These are phyloP conservation scores for Eretmocerus hayati DNA, from an alignment of 2,888 invertebrate species.

Conservation along the genomic window DNA sequence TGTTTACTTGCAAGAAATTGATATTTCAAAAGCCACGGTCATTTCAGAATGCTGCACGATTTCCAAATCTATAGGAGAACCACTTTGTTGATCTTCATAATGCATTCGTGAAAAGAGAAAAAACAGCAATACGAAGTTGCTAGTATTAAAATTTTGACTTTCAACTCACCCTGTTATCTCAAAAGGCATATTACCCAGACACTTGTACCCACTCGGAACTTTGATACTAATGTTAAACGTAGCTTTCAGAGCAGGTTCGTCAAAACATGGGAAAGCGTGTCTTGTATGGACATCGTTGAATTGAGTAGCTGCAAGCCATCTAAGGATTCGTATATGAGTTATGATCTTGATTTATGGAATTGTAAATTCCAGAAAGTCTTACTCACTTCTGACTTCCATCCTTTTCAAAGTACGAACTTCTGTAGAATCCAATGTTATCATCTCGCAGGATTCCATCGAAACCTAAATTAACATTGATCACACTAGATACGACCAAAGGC, in stretches of 20 bases:
- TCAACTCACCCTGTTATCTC: neutral
- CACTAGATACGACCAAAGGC: conserved; percentile 51
- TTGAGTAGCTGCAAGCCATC: conserved; percentile 73
- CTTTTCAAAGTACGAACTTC: conserved; percentile 48
- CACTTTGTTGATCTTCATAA: too few species aligned
- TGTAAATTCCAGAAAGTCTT: neutral
- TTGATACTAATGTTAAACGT: conserved; percentile 64
- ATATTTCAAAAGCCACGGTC: too few species aligned
- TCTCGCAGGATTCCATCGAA: conserved; percentile 52
- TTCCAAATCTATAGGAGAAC: too few species aligned
- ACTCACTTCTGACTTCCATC: conserved; percentile 29
- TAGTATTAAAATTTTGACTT: too few species aligned
- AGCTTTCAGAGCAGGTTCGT: conserved; percentile 77
- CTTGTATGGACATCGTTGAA: conserved; percentile 75
- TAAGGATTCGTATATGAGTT: conserved; percentile 37
- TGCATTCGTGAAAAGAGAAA: too few species aligned
- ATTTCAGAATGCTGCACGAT: too few species aligned
- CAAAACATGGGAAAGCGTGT: conserved; percentile 80
- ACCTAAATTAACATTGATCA: conserved; percentile 51
- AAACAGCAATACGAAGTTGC: too few species aligned
- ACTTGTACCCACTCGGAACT: conserved; percentile 51
- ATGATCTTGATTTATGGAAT: too few species aligned
- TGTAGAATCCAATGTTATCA: conserved; percentile 58
- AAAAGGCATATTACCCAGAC: conserved; percentile 71
- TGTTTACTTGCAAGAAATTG: too few species aligned